A percentile compares a stretch with the other conserved stretches of the same genome.
Evolutionary conservation across 1,140 invertebrate species (phyloP).

Genomic region (Megalonaias nervosa): DNA sequence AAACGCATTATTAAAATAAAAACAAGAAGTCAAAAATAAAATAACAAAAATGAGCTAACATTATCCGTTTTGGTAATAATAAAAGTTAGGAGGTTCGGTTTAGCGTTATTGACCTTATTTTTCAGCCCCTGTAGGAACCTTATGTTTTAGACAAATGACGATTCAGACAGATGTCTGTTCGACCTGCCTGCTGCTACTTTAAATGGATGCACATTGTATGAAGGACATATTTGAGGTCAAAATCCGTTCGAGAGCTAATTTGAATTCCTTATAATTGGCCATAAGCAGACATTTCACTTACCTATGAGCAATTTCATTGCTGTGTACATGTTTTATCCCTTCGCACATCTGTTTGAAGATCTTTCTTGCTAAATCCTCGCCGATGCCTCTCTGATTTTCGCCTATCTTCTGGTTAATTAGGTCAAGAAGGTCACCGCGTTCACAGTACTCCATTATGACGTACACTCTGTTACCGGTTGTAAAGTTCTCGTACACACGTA

Average conservation of each 20-base stretch:
- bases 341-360: conserved; percentile 48
- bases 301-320: conserved; percentile 49
- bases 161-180: too few species aligned
- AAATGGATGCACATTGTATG: neutral
- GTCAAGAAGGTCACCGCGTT: conserved; percentile 47
- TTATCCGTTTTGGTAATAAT: too few species aligned
- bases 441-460: conserved; percentile 53
- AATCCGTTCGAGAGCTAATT: neutral
- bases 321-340: conserved; percentile 48
- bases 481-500: conserved; percentile 45
- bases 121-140: too few species aligned
- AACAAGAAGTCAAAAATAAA: too few species aligned
- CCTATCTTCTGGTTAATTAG: conserved; percentile 47
- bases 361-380: conserved; percentile 35
- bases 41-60: too few species aligned
- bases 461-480: conserved; percentile 39
- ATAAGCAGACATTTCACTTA: conserved; percentile 4
- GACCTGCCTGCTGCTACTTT: too few species aligned
- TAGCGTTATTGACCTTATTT: too few species aligned
- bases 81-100: too few species aligned
- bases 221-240: neutral
- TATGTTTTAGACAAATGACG: too few species aligned
- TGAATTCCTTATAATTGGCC: neutral
- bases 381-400: conserved; percentile 41
- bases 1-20: too few species aligned